Evolutionary conservation across 2,113 vertebrate genomes (phyloP), one percentile per base, ranked within the genome.

Genomic region (Rhabdornis inornatus): DNA sequence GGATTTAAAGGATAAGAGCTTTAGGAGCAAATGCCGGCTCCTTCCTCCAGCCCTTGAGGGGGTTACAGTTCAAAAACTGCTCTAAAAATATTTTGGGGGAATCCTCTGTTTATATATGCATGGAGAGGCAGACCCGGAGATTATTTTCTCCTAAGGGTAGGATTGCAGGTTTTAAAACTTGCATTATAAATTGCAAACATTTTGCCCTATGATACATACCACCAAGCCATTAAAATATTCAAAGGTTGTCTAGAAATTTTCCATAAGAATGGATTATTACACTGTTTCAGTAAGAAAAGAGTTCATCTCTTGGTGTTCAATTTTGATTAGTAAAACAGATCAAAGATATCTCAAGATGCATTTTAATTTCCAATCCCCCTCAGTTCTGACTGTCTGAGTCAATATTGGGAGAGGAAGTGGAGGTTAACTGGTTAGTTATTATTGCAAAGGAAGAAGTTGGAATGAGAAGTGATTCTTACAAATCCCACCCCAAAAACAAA

Each of bases 391-490:
- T 72, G 82, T 47, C 85, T 89, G 90, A 96, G 95, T 95, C 95
- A 89, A 86, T 95, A 95, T 40, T 81, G 64, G 63, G 90, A 96
- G 92, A 87, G 95, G 93, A 96, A 96, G 95, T 84, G 23, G 65
- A 88, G 87, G 89, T 94, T 94, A 94, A 83, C 93, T 88, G 85
- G 87, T 60, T 91, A 90, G 82, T 92, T 92, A 45, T 94, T 95
- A 78, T 56, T 90, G 68, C 0, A 0, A 96, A 96, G 94, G 88
- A 92, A 90, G 94, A 97, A 96, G 94, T 95, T 63, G 9, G 87
- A 96, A 86, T 93, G 95, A 95, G 94, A 96, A 95, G 88, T 91
- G 90, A 90, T 94, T 95, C 94, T 96, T 91, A 63, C 37, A 79
- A 80, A 95, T 95, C 63, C 65, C 74, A 50, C 68, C 80, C 59